A percentile compares a stretch with the other conserved stretches of the same genome.
Conservation (phyloP, 2,888 invertebrate species). For the Neocrepidodera transversa region DNA sequence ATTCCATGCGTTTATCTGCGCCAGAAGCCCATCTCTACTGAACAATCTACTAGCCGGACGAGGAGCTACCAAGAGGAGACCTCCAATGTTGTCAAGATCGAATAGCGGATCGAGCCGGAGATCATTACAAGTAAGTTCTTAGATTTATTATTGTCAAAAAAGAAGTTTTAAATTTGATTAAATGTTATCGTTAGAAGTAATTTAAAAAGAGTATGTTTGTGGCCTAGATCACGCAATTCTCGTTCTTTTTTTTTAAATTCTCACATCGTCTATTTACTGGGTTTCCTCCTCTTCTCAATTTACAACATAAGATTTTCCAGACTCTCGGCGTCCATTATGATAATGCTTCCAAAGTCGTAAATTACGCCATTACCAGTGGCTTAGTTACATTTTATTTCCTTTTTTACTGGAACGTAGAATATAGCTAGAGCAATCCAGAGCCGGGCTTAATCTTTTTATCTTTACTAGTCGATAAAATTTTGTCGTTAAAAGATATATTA, state of each 20-base stretch:
- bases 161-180: too few relatives aligned
- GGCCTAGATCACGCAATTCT: neutral
- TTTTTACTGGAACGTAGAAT: slow-evolving; percentile 1
- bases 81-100: slow-evolving; percentile 88
- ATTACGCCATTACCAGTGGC: slow-evolving; percentile 25
- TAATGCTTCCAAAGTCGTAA: slow-evolving; percentile 23
- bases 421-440: neutral
- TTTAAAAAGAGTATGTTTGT: neutral
- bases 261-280: slow-evolving; percentile 1
- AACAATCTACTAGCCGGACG: slow-evolving; percentile 91
- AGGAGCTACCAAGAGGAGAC: slow-evolving; percentile 88
- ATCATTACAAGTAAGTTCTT: slow-evolving; percentile 79
- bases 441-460: neutral
- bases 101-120: slow-evolving; percentile 88
- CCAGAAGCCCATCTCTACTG: slow-evolving; percentile 90
- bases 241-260: neutral
- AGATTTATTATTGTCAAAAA: too few relatives aligned
- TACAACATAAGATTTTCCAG: slow-evolving; percentile 19
- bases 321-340: slow-evolving; percentile 24
- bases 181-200: neutral
- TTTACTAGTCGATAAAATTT: neutral
- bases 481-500: neutral
- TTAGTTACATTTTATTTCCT: slow-evolving; percentile 20
- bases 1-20: slow-evolving; percentile 97
- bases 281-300: slow-evolving; percentile 11